phyloP scores from a whole-genome alignment of 2,797 vertebrate species.

The Peromyscus melanophrys region DNA sequence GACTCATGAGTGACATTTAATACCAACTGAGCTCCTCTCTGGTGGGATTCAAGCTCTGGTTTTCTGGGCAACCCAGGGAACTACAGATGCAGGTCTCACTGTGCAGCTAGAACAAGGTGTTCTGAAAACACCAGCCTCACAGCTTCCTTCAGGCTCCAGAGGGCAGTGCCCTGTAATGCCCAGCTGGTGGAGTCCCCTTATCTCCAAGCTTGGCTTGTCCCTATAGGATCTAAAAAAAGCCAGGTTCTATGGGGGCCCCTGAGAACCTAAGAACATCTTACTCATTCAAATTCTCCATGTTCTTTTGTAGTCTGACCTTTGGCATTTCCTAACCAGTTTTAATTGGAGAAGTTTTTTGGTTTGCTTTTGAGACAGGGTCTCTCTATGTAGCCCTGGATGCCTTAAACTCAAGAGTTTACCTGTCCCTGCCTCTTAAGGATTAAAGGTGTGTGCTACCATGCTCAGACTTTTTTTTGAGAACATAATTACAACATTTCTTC shows the following conservation, averaged over 20 bases:
- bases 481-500: not conserved
- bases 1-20: not conserved
- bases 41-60: too few relatives aligned
- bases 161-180: not conserved
- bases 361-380: not conserved
- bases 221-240: not conserved
- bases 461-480: not conserved
- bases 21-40: not conserved
- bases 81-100: not conserved
- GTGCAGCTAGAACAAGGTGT: not conserved
- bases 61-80: not conserved
- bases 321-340: not conserved
- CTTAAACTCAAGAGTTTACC: not conserved
- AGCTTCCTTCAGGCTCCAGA: not conserved
- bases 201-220: not conserved
- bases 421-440: not conserved
- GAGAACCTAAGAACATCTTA: not conserved
- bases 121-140: not conserved
- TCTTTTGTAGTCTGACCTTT: not conserved
- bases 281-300: not conserved
- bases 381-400: not conserved
- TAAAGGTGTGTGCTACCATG: not conserved
- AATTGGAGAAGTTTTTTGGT: not conserved
- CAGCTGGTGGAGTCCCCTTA: rapidly evolving
- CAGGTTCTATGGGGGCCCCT: not conserved